phyloP scores from a whole-genome alignment of 2,113 vertebrate genomes.

The Protobothrops mucrosquamatus region DNA sequence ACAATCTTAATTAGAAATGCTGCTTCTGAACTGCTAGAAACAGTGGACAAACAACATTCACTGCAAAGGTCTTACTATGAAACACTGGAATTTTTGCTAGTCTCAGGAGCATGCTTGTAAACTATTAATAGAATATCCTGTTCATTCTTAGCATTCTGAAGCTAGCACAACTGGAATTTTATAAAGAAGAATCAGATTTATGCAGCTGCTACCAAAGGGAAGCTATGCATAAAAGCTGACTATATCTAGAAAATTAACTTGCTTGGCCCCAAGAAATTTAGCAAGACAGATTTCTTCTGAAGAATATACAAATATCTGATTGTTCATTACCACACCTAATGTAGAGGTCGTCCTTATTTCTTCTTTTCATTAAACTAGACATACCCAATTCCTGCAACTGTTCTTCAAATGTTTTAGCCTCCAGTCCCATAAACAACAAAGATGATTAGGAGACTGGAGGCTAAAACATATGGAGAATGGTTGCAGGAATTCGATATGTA shows the following conservation, averaged over 20 bases:
- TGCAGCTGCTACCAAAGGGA: background rate
- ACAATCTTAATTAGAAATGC: background rate
- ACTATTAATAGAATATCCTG: constrained; percentile 9
- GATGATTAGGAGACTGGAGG: background rate
- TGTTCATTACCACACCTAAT: background rate
- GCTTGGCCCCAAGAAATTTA: background rate
- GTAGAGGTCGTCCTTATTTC: background rate
- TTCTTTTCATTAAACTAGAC: background rate
- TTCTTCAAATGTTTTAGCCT: background rate
- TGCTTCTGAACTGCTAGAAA: background rate
- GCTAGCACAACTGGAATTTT: background rate
- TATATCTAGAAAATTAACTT: background rate
- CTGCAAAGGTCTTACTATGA: background rate
- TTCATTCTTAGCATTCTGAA: background rate
- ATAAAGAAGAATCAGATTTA: background rate
- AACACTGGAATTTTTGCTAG: background rate
- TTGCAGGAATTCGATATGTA: background rate
- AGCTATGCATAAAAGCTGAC: background rate
- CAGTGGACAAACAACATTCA: background rate
- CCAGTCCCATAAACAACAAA: background rate
- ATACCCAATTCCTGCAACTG: background rate
- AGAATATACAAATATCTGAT: background rate
- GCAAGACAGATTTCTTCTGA: background rate
- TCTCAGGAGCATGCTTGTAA: background rate
- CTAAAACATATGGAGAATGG: background rate